These are phyloP conservation scores for Zaprionus lineosus DNA, from an alignment of 2,888 invertebrate genomes.

Conservation along the genomic window DNA sequence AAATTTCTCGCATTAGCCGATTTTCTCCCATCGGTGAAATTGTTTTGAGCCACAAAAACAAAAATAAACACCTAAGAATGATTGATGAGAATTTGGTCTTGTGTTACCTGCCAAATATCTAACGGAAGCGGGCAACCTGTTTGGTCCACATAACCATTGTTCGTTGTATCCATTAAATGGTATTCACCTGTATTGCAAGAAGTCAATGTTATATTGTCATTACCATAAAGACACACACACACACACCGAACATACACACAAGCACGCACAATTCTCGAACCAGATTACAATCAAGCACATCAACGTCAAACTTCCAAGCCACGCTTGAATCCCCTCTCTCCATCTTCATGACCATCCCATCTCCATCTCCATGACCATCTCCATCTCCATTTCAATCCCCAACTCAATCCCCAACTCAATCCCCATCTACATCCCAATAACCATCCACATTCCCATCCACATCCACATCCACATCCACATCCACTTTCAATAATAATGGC, in stretches of 20 bases:
- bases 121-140: conserved; percentile 57
- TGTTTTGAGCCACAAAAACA: conserved; percentile 31
- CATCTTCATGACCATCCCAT: too few relatives aligned
- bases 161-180: not conserved
- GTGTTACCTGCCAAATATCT: conserved; percentile 32
- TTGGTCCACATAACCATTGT: conserved; percentile 34
- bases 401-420: too few relatives aligned
- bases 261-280: conserved; percentile 31
- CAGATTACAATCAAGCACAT: conserved; percentile 66
- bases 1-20: conserved; percentile 76
- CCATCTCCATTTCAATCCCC: too few relatives aligned
- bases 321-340: too few relatives aligned
- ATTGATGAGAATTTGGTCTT: conserved; percentile 67
- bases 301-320: conserved; percentile 16
- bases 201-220: conserved; percentile 22
- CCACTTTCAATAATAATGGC: conserved; percentile 69
- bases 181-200: not conserved
- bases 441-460: too few relatives aligned
- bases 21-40: conserved; percentile 67
- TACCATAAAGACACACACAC: conserved; percentile 29
- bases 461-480: conserved; percentile 14
- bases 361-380: too few relatives aligned
- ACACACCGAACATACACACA: too few relatives aligned
- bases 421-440: too few relatives aligned
- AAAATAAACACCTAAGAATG: conserved; percentile 53